Evolutionary conservation across 2,113 vertebrate species (phyloP), one percentile per base, ranked within the genome.

Genomic region (Muscicapa adusta): DNA sequence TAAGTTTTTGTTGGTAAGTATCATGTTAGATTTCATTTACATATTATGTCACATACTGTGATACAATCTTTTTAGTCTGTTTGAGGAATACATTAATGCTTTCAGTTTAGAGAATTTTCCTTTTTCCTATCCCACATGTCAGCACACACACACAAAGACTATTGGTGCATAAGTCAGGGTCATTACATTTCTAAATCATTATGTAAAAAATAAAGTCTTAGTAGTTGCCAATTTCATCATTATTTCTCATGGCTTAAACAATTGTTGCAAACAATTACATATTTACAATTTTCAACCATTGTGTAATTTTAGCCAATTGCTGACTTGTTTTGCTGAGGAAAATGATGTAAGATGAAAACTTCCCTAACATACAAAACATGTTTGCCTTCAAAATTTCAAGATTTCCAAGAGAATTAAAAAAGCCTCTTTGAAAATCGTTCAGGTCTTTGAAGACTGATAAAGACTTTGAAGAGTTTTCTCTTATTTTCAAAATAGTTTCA

Each of bases 111-210:
- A 67, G 36, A 66, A 47, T 72, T 53, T 34, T 70, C 29, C 29
- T 31, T 73, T 81, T 56, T 84, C 42, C 16, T 70, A 53, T 40
- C 14, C 42, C n/a, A 40, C 15, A 14, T 14, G 28, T 58, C 67
- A 92, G 36, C 10, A 57, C 36, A 57, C 22, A 68, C 24, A 88
- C 24, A 79, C 12, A 90, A 91, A 56, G 51, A 66, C 72, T 45
- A 43, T 0, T n/a, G 5, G 5, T 43, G 20, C 2, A 3, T 47
- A 85, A 28, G 10, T 36, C 45, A 57, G 26, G 18, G 12, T 8
- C 33, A 18, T 4, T 28, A 18, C 9, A 28, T 11, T 42, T 70
- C 42, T 77, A 84, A 79, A 90, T 28, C 10, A 56, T 73, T 36
- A 50, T 34, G 51, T 10, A 73, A 83, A 95, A 92, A 42, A 40